phyloP scores from a whole-genome alignment of 2,797 vertebrate species.

The Monodelphis domestica region DNA sequence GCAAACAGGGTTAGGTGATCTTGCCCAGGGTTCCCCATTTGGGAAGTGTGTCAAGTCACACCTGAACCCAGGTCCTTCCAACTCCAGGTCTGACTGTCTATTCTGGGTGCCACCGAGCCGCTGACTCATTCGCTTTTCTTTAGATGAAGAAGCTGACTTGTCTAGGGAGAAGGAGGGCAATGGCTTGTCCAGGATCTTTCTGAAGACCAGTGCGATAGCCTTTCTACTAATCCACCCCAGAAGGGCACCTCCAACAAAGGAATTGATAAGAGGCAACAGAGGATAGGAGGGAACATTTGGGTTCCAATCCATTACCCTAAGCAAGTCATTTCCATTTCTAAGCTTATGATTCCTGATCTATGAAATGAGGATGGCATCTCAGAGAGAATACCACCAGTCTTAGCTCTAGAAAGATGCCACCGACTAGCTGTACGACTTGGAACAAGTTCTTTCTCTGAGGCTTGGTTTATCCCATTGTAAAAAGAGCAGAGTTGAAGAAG shows the following conservation, averaged over 20 bases:
- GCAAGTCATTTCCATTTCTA: neutral
- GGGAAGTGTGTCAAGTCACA: no score
- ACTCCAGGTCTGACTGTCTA: no score
- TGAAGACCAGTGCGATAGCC: neutral
- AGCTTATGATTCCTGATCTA: neutral
- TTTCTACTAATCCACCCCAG: neutral
- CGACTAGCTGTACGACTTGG: neutral
- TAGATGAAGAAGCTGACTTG: neutral
- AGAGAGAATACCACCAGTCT: neutral
- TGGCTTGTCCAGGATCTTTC: neutral
- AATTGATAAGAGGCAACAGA: neutral
- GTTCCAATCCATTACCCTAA: neutral
- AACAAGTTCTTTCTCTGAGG: neutral
- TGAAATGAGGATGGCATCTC: neutral
- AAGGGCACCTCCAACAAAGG: neutral
- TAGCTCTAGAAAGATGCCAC: neutral
- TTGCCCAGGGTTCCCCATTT: no score
- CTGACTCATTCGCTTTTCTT: neutral
- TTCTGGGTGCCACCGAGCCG: no score
- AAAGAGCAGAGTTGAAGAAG: neutral
- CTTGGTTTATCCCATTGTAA: neutral
- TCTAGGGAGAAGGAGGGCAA: neutral
- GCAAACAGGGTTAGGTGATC: no score
- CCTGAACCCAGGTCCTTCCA: no score
- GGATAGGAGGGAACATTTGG: neutral